Evolutionary conservation across 2,113 vertebrate genomes (phyloP).

Genomic region (Motacilla alba): DNA sequence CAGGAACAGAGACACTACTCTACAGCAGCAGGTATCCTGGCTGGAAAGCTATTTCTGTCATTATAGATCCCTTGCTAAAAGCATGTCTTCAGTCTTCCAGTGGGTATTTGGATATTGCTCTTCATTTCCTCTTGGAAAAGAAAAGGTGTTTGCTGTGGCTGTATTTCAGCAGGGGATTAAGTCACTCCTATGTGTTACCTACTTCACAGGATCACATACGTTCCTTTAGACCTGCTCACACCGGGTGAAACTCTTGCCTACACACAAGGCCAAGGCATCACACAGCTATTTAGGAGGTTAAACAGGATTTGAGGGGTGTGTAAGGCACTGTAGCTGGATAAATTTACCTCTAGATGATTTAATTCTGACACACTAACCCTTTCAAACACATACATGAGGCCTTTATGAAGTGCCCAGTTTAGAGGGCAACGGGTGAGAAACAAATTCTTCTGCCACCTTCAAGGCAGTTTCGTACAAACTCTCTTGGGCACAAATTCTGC

Average conservation of each 20-base stretch:
- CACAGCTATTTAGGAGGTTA: neutral
- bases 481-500: neutral
- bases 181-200: neutral
- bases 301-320: neutral
- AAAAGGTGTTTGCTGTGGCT: constrained; percentile 41
- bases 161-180: neutral
- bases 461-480: neutral
- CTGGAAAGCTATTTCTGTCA: neutral
- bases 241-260: neutral
- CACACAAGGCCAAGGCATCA: neutral
- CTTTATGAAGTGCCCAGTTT: neutral
- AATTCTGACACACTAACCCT: neutral
- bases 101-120: constrained; percentile 4
- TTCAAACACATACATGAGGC: neutral
- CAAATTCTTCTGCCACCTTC: neutral
- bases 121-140: constrained; percentile 38
- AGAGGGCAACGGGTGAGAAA: neutral
- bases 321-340: neutral
- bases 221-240: constrained; percentile 18
- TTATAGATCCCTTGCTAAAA: neutral
- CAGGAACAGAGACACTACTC: neutral
- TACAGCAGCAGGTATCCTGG: neutral
- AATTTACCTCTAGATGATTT: neutral
- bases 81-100: neutral
- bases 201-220: neutral